Percentiles rank a stretch among this genome's conserved stretches.
These are phyloP conservation scores for Haemorhous mexicanus DNA, from an alignment of 2,113 vertebrate genomes.

Conservation along the genomic window DNA sequence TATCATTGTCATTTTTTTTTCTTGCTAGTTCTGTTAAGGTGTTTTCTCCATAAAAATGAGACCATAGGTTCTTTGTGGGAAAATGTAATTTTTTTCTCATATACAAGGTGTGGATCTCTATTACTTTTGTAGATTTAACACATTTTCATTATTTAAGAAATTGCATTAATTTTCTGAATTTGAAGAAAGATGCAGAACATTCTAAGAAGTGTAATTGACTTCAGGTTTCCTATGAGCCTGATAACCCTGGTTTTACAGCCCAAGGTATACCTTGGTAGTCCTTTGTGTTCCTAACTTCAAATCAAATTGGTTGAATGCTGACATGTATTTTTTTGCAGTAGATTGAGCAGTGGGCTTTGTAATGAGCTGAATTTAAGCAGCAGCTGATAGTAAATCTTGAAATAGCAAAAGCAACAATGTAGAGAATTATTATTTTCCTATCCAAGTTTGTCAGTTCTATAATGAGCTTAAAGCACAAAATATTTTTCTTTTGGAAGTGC, in stretches of 20 bases:
- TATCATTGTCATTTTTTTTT: conserved; percentile 58
- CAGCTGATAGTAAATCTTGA: neutral
- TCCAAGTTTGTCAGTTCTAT: neutral
- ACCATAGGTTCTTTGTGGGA: neutral
- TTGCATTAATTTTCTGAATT: neutral
- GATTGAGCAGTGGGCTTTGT: neutral
- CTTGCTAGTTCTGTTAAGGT: conserved; percentile 53
- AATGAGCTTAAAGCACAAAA: neutral
- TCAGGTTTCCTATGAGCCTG: neutral
- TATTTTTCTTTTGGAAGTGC: neutral
- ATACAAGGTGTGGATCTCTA: neutral
- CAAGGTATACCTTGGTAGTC: neutral
- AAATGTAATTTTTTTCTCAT: neutral
- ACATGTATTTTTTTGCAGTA: neutral
- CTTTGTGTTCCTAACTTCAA: neutral
- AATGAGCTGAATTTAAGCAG: neutral
- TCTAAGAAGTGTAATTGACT: neutral
- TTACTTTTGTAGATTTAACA: neutral
- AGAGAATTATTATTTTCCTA: conserved; percentile 20
- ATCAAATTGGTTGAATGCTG: neutral
- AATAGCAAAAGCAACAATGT: neutral
- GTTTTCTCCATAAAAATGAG: conserved; percentile 29
- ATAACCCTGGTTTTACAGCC: neutral
- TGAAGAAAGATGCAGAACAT: neutral
- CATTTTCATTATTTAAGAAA: neutral